Evolutionary conservation across 2,113 vertebrate species (phyloP).

Genomic region (Setophaga coronata): DNA sequence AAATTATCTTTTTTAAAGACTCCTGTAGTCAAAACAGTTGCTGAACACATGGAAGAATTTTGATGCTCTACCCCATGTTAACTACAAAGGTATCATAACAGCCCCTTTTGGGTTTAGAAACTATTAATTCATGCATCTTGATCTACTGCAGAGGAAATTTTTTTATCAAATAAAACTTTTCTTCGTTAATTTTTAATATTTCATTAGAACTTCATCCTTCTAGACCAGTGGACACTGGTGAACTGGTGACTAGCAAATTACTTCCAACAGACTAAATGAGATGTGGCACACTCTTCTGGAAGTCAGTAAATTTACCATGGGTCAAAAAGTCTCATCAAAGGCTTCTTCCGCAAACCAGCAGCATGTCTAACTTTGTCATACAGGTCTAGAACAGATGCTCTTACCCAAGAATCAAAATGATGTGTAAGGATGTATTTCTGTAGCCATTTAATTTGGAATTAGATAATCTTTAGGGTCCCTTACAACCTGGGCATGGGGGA

Average conservation of each 20-base stretch:
- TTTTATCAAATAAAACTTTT: conserved; percentile 10
- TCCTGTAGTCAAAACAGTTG: background rate
- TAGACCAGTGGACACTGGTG: background rate
- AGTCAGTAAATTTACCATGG: background rate
- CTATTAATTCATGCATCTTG: background rate
- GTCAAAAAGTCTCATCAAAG: background rate
- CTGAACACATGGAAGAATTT: background rate
- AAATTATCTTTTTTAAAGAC: background rate
- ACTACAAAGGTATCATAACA: background rate
- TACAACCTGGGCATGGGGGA: accelerated
- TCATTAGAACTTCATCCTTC: background rate
- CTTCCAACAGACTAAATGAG: background rate
- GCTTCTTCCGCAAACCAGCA: background rate
- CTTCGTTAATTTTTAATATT: background rate
- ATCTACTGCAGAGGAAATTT: background rate
- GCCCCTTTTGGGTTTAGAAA: background rate
- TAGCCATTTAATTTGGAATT: background rate
- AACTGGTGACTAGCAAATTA: background rate
- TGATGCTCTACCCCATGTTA: background rate
- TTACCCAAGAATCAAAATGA: background rate
- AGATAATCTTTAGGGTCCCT: background rate
- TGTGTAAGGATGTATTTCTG: background rate
- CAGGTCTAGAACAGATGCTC: background rate
- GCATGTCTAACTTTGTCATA: background rate
- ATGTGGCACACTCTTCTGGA: background rate